These are phyloP conservation scores for Fundulus diaphanus DNA, from an alignment of 2,797 vertebrate species.

Conservation along the genomic window DNA sequence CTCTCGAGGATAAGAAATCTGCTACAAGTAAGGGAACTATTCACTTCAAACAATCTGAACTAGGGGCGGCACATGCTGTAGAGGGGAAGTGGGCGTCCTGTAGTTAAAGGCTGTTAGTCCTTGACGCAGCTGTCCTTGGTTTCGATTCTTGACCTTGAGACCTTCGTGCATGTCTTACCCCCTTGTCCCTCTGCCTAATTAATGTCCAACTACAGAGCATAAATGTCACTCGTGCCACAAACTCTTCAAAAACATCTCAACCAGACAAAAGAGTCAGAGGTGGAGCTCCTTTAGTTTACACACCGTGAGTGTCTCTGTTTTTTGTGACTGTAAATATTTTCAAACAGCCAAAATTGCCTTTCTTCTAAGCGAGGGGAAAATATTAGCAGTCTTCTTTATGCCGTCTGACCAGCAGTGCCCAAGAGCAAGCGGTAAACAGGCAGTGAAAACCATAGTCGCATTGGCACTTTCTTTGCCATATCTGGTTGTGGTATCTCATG, in stretches of 20 bases:
- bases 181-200: neutral
- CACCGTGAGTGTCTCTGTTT: neutral
- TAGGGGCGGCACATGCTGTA: no score
- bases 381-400: neutral
- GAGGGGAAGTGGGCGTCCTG: no score
- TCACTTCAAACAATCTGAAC: no score
- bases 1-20: no score
- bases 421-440: no score
- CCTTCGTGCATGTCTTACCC: no score
- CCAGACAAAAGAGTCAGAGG: neutral
- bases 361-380: neutral
- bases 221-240: neutral
- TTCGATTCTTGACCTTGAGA: no score
- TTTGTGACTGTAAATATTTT: neutral
- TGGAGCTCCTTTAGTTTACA: neutral
- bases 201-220: neutral
- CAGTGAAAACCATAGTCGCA: neutral
- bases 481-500: neutral
- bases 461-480: no score
- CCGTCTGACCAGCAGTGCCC: neutral
- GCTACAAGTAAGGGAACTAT: no score
- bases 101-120: no score
- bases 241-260: neutral
- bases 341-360: neutral
- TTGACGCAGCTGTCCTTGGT: no score